These are phyloP conservation scores for Meteorus colon DNA, from an alignment of 2,888 invertebrate genomes.

Conservation along the genomic window DNA sequence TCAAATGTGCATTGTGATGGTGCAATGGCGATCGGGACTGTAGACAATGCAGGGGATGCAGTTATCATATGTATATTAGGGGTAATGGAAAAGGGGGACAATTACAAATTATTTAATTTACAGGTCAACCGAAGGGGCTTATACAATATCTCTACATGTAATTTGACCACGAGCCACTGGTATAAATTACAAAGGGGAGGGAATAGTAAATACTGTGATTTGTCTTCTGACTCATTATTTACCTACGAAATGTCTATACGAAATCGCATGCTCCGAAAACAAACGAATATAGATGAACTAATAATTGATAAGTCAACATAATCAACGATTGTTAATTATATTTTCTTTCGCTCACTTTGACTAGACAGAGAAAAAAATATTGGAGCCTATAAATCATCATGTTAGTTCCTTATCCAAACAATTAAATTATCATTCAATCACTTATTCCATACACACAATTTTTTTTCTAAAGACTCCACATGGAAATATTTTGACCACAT, in stretches of 20 bases:
- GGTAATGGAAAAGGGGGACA: not conserved
- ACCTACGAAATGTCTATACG: not conserved
- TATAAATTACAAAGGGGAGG: not conserved
- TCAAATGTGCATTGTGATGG: slow-evolving; percentile 33
- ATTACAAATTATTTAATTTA: slow-evolving; percentile 23
- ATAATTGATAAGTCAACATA: not conserved
- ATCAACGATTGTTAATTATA: not conserved
- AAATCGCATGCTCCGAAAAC: not conserved
- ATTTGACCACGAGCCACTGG: not conserved
- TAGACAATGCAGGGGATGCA: slow-evolving; percentile 34
- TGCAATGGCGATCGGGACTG: slow-evolving; percentile 36
- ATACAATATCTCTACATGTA: not conserved
- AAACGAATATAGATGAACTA: not conserved
- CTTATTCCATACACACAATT: slow-evolving; percentile 17
- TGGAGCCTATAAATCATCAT: not conserved
- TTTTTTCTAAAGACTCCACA: slow-evolving; percentile 8
- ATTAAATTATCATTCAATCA: slow-evolving; percentile 47
- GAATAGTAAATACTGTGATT: not conserved
- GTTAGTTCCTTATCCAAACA: slow-evolving; percentile 33
- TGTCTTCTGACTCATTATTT: not conserved
- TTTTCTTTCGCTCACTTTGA: not conserved
- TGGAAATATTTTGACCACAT: slow-evolving; percentile 2
- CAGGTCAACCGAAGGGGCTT: slow-evolving; percentile 19
- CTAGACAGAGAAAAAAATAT: not conserved
- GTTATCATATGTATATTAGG: not conserved